A percentile compares a stretch with the other conserved stretches of the same genome.
phyloP scores from a whole-genome alignment of 2,888 invertebrate genomes.

The Hirtodrosophila cameraria region DNA sequence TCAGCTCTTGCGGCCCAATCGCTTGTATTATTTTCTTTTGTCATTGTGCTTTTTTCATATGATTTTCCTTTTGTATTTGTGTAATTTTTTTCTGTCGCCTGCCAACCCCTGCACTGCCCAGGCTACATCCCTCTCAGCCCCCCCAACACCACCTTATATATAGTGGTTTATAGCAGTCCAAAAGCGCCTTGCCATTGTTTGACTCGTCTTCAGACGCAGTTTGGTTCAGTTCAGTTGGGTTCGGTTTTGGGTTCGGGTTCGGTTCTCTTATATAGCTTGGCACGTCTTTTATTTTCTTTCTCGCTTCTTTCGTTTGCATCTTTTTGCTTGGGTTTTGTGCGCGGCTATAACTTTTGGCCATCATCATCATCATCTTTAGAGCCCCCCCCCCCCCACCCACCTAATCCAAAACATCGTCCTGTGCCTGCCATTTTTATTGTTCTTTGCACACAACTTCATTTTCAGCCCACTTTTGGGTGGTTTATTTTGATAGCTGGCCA shows the following conservation, averaged over 20 bases:
- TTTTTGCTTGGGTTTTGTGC: conserved; percentile 18
- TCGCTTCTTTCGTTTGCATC: conserved; percentile 31
- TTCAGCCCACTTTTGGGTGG: conserved; percentile 78
- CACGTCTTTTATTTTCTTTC: conserved; percentile 67
- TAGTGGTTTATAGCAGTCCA: background rate
- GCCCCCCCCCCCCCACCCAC: background rate
- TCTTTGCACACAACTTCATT: conserved; percentile 79
- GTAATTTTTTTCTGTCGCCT: conserved; percentile 79
- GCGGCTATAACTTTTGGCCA: conserved; percentile 69
- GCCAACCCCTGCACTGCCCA: conserved; percentile 43
- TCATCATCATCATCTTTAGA: conserved; percentile 13
- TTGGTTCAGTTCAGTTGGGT: conserved; percentile 32
- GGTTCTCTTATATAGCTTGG: conserved; percentile 34
- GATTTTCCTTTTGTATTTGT: conserved; percentile 76
- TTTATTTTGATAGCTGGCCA: conserved; percentile 79
- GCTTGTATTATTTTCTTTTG: conserved; percentile 75
- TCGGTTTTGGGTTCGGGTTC: conserved; percentile 13
- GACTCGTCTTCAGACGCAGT: conserved; percentile 8
- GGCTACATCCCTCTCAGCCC: no score
- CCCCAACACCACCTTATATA: background rate
- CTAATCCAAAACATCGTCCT: background rate
- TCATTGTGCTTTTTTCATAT: conserved; percentile 74
- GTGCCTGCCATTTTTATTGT: conserved; percentile 73
- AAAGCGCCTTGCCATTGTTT: conserved; percentile 43
- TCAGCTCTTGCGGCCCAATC: conserved; percentile 59